Conservation (phyloP, 2,888 invertebrate genomes). For the Drosophila merina region DNA sequence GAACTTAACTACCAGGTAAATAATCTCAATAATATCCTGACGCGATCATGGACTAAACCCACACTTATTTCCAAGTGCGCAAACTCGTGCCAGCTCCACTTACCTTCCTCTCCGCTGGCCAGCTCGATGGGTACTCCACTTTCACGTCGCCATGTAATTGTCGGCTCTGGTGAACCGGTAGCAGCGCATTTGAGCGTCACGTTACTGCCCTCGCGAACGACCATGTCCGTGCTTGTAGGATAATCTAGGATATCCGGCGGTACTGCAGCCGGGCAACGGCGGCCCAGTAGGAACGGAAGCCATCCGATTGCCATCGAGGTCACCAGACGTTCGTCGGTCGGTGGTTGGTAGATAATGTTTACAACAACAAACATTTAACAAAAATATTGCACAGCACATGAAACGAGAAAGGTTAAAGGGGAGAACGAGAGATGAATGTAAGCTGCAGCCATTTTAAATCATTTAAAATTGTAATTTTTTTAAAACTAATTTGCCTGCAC, state of each 20-base stretch:
- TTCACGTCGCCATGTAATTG: slow-evolving; percentile 94
- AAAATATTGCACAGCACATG: slow-evolving; percentile 40
- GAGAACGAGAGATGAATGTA: slow-evolving; percentile 15
- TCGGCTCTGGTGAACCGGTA: slow-evolving; percentile 93
- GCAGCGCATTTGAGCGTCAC: slow-evolving; percentile 95
- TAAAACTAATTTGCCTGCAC: slow-evolving; percentile 58
- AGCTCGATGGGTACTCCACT: slow-evolving; percentile 90
- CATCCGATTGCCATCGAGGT: slow-evolving; percentile 55
- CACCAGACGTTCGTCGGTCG: slow-evolving; percentile 59
- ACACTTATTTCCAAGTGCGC: slow-evolving; percentile 11
- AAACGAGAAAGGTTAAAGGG: slow-evolving; percentile 27
- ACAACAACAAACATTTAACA: slow-evolving; percentile 47
- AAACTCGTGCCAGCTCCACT: slow-evolving; percentile 48
- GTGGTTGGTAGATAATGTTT: slow-evolving; percentile 67
- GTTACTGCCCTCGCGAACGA: slow-evolving; percentile 93
- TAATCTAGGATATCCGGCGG: slow-evolving; percentile 94
- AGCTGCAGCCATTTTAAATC: slow-evolving; percentile 44
- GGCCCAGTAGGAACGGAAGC: slow-evolving; percentile 24
- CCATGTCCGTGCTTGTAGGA: slow-evolving; percentile 93
- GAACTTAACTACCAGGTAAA: too few species aligned
- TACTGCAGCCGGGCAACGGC: slow-evolving; percentile 85
- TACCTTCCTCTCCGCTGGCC: slow-evolving; percentile 89
- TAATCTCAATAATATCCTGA: not conserved
- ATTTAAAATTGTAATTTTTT: slow-evolving; percentile 46
- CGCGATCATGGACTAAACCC: not conserved